Evolutionary conservation across 2,797 vertebrate genomes (phyloP), one percentile per base, ranked within the genome.

Genomic region (Schizopygopsis malacanthus): DNA sequence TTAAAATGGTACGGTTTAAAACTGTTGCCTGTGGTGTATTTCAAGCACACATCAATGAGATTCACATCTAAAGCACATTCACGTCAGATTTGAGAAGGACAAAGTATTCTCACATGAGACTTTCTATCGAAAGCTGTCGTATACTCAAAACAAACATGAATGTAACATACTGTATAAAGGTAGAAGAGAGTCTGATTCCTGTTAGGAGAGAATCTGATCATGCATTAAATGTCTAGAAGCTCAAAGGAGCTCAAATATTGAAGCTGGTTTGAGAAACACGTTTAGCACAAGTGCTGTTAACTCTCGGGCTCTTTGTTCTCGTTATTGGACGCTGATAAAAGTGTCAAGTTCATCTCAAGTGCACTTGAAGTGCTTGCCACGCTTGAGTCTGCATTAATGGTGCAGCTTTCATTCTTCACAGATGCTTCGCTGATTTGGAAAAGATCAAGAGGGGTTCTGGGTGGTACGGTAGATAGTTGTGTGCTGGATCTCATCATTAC

Each of bases 331-430:
- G 84, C 86, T 91, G 87, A 90, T 85, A 50, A 88, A 83, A 88
- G 88, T 81, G 91, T 91, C 88, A 89, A 75, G 37, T 91, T 93
- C 92, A 93, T 94, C 92, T 93, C 65, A 63, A 70, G 33, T 81
- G 85, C 85, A 20, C 87, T 89, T 90, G 16, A 47, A 54, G 86
- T 56, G 86, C 79, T 76, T 33, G 85, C 63, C 18, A 73, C 43
- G 79, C 81, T 82, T 82, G 87, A 87, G 50, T 63, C 61, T 86
- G 65, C 9, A 20, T 87, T 79, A 84, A 72, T 86, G 83, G 83
- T 76, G 67, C 85, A 77, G 25, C 78, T 78, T 59, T 52, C 33
- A 54, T 63, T 87, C 43, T 87, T 65, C 43, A 22, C 85, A 88
- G 89, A 88, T 88, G 85, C 79, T 82, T 85, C 71, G 41, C 50